phyloP scores from a whole-genome alignment of 1,140 invertebrate genomes.

The Drosophila ogumai region DNA sequence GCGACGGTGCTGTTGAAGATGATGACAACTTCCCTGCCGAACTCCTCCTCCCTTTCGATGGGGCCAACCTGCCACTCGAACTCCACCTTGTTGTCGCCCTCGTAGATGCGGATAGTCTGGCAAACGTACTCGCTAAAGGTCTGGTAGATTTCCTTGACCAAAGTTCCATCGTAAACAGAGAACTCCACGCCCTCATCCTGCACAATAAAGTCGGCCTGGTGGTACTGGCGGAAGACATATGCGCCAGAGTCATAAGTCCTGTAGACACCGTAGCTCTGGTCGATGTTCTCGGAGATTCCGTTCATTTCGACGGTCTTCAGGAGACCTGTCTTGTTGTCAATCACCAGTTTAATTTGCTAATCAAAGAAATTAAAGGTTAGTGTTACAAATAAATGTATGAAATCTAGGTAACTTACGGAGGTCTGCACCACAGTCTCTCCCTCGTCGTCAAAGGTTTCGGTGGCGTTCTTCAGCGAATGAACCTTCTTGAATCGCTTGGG shows the following conservation, averaged over 20 bases:
- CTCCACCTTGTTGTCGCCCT: constrained; percentile 89
- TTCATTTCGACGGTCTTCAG: constrained; percentile 87
- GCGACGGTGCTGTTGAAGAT: constrained; percentile 89
- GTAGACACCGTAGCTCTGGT: constrained; percentile 93
- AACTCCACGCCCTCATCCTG: constrained; percentile 85
- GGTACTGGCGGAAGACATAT: constrained; percentile 93
- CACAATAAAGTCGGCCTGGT: constrained; percentile 62
- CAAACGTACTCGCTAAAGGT: constrained; percentile 90
- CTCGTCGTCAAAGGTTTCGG: constrained; percentile 21
- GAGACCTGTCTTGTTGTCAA: constrained; percentile 80
- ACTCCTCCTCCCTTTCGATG: constrained; percentile 91
- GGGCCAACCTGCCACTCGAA: constrained; percentile 97
- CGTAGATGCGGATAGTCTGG: constrained; percentile 92
- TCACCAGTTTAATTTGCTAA: constrained; percentile 58
- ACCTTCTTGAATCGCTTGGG: constrained; percentile 27
- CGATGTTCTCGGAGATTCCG: constrained; percentile 69
- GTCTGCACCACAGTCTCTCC: constrained; percentile 57
- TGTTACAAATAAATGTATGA: neutral
- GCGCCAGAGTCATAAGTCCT: constrained; percentile 91
- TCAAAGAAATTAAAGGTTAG: neutral
- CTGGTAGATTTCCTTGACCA: constrained; percentile 94
- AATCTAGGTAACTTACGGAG: constrained; percentile 29
- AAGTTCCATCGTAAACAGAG: constrained; percentile 87
- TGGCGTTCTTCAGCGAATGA: constrained; percentile 3
- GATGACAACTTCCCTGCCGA: constrained; percentile 94